Evolutionary conservation across 2,113 vertebrate genomes (phyloP).

Genomic region (Uropsilus gracilis): DNA sequence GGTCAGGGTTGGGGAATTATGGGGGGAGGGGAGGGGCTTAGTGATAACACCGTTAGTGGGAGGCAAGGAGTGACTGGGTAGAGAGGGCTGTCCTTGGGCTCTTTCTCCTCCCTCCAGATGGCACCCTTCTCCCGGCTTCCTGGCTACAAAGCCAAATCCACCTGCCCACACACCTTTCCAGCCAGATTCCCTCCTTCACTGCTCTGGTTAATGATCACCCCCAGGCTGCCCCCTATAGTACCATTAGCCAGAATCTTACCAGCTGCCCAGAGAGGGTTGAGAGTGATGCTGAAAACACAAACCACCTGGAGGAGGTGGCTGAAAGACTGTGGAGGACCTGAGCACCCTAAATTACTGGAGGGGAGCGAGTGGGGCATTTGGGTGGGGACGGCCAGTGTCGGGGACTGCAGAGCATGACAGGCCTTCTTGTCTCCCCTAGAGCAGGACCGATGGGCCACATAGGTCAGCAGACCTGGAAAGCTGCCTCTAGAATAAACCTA

Average conservation of each 20-base stretch:
- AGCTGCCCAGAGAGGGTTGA: background rate
- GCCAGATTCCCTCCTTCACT: background rate
- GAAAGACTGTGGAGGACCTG: too few species aligned
- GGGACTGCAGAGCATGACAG: background rate
- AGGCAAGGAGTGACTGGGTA: background rate
- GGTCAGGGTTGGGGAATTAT: background rate
- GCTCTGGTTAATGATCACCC: background rate
- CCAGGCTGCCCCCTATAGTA: background rate
- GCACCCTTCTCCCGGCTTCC: background rate
- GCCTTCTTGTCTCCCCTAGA: background rate
- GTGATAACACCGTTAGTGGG: background rate
- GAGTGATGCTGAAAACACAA: background rate
- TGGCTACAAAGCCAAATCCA: too few species aligned
- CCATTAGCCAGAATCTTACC: background rate
- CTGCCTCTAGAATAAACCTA: slow-evolving; percentile 88
- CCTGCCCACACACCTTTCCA: too few species aligned
- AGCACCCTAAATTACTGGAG: background rate
- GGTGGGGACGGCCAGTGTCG: background rate
- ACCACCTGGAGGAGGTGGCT: background rate
- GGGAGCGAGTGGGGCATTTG: accelerated
- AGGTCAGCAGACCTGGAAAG: slow-evolving; percentile 83
- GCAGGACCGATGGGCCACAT: slow-evolving; percentile 78
- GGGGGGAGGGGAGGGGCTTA: background rate
- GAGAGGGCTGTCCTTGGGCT: background rate
- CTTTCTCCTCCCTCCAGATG: background rate